Evolutionary conservation across 2,113 vertebrate species (phyloP), one percentile per base, ranked within the genome.

Genomic region (Micronycteris hirsuta): DNA sequence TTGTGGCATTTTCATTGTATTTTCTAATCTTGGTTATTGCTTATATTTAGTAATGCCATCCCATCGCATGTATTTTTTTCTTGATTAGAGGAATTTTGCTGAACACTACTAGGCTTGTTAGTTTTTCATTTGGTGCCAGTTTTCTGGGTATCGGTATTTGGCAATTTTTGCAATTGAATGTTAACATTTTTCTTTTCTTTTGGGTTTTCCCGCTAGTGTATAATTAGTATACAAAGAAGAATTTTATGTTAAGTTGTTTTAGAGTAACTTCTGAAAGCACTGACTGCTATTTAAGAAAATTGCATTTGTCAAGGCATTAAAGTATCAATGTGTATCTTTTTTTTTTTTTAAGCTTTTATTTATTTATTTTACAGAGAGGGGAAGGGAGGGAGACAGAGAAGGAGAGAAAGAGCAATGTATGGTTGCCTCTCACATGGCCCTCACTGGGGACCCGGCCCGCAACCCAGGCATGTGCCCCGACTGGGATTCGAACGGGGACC

Each of bases 221-320:
- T 86, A 56, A 73, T 73, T 70, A 71, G 33, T 71, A 77, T 92
- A 83, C 76, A 89, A 93, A 77, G 41, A 76, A 61, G 12, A 92
- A 67, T 89, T 92, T 91, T 65, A n/a, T 86, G 49, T 77, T 83
- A 41, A 33, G 67, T 73, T 71, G 17, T 91, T 92, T 90, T 68
- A 89, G 88, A 92, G 63, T 95, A 85, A 45, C 28, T 95, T 92
- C 52, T 89, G 68, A 83, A 89, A 70, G 41, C 22, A 73, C 31
- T 94, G 70, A 77, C 36, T 84, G 19, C 49, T 63, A 86, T 93
- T 81, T 65, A 16, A 84, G 73, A 84, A 71, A 78, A 47, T 13
- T 13, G 15, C 22, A 58, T 84, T 95, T 96, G 65, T 58, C 71
- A 65, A 11, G 36, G 2, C 78, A 67, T 77, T 96, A 61, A 61